phyloP scores from a whole-genome alignment of 23 tunicate species.

The Ciona savignyi region DNA sequence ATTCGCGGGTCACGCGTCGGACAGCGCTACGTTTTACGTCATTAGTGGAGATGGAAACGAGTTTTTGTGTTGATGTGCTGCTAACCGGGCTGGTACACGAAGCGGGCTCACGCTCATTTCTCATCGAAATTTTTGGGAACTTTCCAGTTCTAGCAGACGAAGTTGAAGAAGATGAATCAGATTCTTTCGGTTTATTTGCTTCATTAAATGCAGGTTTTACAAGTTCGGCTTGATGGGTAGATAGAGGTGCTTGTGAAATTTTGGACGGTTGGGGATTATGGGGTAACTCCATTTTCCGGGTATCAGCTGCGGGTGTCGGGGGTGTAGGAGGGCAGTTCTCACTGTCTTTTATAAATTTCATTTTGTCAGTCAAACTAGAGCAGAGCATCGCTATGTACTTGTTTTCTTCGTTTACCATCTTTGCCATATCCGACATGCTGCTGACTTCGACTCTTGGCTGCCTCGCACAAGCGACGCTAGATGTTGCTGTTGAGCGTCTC shows the following conservation, averaged over 20 bases:
- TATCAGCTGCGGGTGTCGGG: neutral
- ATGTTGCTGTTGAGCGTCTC: neutral
- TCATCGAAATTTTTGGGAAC: neutral
- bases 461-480: neutral
- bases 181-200: neutral
- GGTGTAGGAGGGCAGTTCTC: neutral
- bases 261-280: neutral
- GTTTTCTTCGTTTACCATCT: neutral
- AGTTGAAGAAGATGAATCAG: neutral
- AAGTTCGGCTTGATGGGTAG: neutral
- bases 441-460: neutral
- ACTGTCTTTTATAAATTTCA: constrained; percentile 37
- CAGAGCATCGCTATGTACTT: constrained; percentile 20
- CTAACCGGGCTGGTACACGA: neutral
- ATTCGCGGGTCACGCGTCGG: constrained; percentile 15
- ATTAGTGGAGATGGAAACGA: neutral
- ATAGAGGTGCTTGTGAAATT: neutral
- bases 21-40: neutral
- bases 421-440: neutral
- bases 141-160: neutral
- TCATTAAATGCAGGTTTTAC: constrained; percentile 5
- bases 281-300: neutral
- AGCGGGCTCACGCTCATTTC: neutral
- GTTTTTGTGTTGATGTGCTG: neutral
- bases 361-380: constrained; percentile 27